These are phyloP conservation scores for Paelopatides confundens DNA, from an alignment of 53 echinoderm and acorn worm species.

Conservation along the genomic window DNA sequence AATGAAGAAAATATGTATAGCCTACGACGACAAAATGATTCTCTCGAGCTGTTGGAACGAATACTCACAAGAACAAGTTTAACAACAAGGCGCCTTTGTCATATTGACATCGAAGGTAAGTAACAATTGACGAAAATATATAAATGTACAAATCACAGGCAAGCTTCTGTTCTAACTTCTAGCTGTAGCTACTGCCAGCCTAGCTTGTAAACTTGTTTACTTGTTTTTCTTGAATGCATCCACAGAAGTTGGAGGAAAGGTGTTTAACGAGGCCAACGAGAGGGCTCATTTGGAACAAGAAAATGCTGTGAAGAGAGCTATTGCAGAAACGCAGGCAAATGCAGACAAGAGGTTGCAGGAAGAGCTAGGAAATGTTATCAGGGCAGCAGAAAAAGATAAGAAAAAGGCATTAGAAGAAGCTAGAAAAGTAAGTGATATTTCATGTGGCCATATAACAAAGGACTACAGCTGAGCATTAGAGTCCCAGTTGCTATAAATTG, in stretches of 20 bases:
- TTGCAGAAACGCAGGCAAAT: slow-evolving; percentile 73
- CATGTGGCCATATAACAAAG: no score
- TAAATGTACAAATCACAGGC: no score
- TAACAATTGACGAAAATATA: no score
- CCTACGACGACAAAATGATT: slow-evolving; percentile 72
- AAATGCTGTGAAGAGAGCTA: slow-evolving; percentile 77
- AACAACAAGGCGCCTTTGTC: slow-evolving; percentile 77
- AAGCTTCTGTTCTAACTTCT: no score
- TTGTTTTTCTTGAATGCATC: no score
- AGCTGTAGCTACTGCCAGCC: no score
- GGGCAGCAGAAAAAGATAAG: slow-evolving; percentile 79
- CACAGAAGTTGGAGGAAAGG: slow-evolving; percentile 89
- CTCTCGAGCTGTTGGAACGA: slow-evolving; percentile 82
- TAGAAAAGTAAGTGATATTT: slow-evolving; percentile 65
- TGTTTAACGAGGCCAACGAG: slow-evolving; percentile 72
- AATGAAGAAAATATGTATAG: slow-evolving; percentile 89
- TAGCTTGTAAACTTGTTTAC: no score
- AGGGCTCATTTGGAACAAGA: slow-evolving; percentile 76
- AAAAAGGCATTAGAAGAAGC: slow-evolving; percentile 84
- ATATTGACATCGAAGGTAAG: slow-evolving; percentile 88
- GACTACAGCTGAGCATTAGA: no score
- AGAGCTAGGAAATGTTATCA: slow-evolving; percentile 64
- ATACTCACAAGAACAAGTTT: slow-evolving; percentile 88
- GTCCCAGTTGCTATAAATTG: no score
- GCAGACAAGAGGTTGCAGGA: slow-evolving; percentile 74